Percentiles rank a stretch among this genome's conserved stretches.
These are phyloP conservation scores for Megaceryle torquata DNA, from an alignment of 2,113 vertebrate species.

Conservation along the genomic window DNA sequence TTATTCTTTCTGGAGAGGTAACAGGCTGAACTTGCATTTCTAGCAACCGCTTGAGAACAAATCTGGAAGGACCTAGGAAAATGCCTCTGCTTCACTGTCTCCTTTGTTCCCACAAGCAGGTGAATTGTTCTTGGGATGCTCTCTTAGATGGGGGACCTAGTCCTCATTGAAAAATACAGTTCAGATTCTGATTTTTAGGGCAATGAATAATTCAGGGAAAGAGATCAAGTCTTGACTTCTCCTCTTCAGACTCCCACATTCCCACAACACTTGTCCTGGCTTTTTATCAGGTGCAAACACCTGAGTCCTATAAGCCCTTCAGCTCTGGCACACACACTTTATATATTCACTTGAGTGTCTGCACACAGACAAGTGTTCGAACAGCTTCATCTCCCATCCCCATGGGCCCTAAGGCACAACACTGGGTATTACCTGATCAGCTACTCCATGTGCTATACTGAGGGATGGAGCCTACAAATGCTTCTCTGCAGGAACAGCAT, in stretches of 20 bases:
- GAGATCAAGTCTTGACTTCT: not conserved
- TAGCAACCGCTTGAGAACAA: not conserved
- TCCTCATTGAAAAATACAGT: not conserved
- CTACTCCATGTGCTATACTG: accelerated
- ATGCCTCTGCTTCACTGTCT: not conserved
- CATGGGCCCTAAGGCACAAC: accelerated
- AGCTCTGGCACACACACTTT: not conserved
- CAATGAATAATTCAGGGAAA: not conserved
- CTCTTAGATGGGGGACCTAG: not conserved
- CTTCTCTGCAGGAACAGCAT: not conserved
- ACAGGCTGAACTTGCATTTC: not conserved
- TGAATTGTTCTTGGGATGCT: not conserved
- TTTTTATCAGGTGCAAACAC: slow-evolving; percentile 34
- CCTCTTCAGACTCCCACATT: not conserved
- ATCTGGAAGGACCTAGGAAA: not conserved
- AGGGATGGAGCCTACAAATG: not conserved
- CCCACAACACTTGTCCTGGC: not conserved
- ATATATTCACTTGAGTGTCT: not conserved
- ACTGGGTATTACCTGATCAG: not conserved
- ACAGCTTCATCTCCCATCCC: not conserved
- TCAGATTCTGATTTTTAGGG: not conserved
- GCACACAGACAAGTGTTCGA: not conserved
- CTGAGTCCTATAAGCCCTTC: not conserved
- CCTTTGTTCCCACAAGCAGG: accelerated
- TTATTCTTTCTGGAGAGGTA: not conserved